These are phyloP conservation scores for Sminthopsis crassicaudata DNA, from an alignment of 2,113 vertebrate genomes.

Conservation along the genomic window DNA sequence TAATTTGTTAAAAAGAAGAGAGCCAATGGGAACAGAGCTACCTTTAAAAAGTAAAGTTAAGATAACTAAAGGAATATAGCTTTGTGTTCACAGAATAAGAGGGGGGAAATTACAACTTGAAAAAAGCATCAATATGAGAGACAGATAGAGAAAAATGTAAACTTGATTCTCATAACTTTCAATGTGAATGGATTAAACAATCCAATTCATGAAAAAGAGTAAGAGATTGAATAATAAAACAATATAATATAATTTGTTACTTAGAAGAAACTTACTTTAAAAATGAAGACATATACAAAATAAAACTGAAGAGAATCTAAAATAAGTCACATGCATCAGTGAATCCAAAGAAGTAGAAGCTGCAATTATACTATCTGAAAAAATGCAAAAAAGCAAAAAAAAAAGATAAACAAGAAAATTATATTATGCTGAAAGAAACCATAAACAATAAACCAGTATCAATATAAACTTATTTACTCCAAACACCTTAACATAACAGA, in stretches of 20 bases:
- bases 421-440: background rate
- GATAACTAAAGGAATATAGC: too few species aligned
- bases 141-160: too few species aligned
- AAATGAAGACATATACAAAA: background rate
- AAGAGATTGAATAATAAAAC: background rate
- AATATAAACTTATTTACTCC: background rate
- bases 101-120: too few species aligned
- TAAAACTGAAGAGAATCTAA: background rate
- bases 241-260: background rate
- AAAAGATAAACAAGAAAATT: background rate
- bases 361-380: background rate
- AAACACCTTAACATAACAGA: background rate
- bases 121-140: too few species aligned
- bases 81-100: too few species aligned
- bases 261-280: background rate
- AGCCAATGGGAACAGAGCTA: too few species aligned
- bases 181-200: background rate
- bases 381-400: background rate
- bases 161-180: background rate
- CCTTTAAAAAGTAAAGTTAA: too few species aligned
- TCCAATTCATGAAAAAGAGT: background rate
- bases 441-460: background rate
- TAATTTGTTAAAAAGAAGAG: too few species aligned
- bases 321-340: background rate
- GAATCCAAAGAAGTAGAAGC: background rate